Evolutionary conservation across 2,888 invertebrate species (phyloP), one percentile per base, ranked within the genome.

Genomic region (Myathropa florea): DNA sequence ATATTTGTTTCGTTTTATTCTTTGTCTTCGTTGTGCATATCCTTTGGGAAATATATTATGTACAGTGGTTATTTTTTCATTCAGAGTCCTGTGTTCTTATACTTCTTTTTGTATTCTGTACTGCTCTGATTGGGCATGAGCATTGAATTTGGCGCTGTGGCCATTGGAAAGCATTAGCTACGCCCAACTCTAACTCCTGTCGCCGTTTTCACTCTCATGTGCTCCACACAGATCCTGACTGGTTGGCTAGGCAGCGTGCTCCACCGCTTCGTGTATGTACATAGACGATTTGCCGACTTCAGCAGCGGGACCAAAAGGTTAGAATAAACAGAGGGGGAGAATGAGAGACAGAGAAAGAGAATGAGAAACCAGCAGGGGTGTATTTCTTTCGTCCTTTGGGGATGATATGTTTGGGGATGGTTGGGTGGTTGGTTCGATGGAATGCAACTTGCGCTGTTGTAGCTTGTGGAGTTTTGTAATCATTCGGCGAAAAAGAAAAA

Each of bases 91-190:
- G 63, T 21, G 63, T 81, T 75, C 67, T 73, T 80, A 26, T 53
- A 57, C 28, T 78, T 83, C 73, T 61, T 82, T 70, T 77, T 76
- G 65, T 71, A 67, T 86, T 71, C 28, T 67, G 83, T 71, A 59
- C 83, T 78, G 73, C 75, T 86, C 86, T 86, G 86, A 85, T 89
- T 89, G 90, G 90, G 90, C 90, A 90, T 90, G 90, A 89, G 89
- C 89, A 89, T 89, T 89, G 88, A 89, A 89, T 88, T 89, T 86
- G 83, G 85, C 83, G 88, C 86, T 89, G 88, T 89, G 88, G 89
- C 89, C 89, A 90, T 90, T 90, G 90, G 89, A 89, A 90, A 89
- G 89, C 82, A 79, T 84, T 88, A 88, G 85, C 88, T 71, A 89
- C 89, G 89, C 89, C 89, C 89, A 70, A 78, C 86, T 75, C 86